phyloP scores from a whole-genome alignment of 2,113 vertebrate genomes.

The Empidonax traillii region DNA sequence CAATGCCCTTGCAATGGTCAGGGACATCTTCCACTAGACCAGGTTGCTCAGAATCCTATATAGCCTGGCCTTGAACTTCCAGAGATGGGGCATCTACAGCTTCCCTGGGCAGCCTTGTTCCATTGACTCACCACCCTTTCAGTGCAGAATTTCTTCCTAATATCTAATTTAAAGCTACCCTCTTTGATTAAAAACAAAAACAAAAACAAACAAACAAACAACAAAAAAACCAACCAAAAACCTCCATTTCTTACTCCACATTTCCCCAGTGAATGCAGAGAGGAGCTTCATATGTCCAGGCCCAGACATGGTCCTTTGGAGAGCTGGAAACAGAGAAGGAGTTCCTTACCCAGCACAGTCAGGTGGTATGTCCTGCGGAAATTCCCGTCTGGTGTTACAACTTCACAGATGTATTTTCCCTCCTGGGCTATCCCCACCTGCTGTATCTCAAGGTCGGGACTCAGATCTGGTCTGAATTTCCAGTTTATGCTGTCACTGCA shows the following conservation, averaged over 20 bases:
- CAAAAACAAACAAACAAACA: neutral
- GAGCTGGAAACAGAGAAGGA: neutral
- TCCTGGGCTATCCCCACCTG: slow-evolving; percentile 38
- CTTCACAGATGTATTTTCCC: slow-evolving; percentile 33
- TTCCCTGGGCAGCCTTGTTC: neutral
- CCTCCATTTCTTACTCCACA: neutral
- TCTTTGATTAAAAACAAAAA: no score
- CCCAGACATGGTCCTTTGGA: neutral
- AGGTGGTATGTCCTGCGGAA: neutral
- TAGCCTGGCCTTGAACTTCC: neutral
- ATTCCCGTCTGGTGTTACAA: neutral
- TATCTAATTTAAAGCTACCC: no score
- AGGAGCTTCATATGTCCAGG: neutral
- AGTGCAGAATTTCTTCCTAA: neutral
- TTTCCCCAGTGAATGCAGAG: neutral
- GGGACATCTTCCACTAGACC: neutral
- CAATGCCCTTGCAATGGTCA: neutral
- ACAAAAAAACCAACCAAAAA: no score
- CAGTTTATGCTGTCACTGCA: slow-evolving; percentile 49
- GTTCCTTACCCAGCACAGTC: slow-evolving; percentile 60
- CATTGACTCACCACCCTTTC: neutral
- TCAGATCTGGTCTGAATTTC: neutral
- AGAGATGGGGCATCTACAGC: neutral
- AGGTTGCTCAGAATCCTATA: neutral
- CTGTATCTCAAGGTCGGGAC: neutral